phyloP scores from a whole-genome alignment of 2,113 vertebrate genomes.

The Colossoma macropomum region DNA sequence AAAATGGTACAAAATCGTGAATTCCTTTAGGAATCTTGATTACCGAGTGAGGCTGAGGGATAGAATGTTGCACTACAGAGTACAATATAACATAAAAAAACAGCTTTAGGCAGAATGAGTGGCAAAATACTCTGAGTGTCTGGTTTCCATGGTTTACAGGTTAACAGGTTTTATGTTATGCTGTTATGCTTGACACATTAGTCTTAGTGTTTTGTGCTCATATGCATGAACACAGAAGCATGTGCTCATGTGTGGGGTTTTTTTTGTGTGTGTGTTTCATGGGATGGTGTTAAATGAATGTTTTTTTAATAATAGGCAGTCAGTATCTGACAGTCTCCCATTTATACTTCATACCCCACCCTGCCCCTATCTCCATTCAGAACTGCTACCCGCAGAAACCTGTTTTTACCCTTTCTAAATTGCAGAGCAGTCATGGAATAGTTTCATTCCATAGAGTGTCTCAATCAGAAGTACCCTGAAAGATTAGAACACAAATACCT shows the following conservation, averaged over 20 bases:
- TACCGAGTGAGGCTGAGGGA: too few species aligned
- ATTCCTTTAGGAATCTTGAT: too few species aligned
- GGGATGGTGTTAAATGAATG: conserved; percentile 47
- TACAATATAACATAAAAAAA: too few species aligned
- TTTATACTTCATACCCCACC: conserved; percentile 55
- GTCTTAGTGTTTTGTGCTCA: conserved; percentile 20
- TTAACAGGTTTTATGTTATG: too few species aligned
- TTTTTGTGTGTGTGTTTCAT: neutral
- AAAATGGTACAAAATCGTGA: too few species aligned
- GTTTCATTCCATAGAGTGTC: neutral
- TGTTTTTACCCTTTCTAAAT: conserved; percentile 34
- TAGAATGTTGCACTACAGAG: too few species aligned
- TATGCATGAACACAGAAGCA: conserved; percentile 10
- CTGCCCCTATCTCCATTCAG: conserved; percentile 50
- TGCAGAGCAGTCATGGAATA: conserved; percentile 1
- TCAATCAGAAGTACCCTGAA: neutral
- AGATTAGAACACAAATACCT: neutral
- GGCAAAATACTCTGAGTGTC: too few species aligned
- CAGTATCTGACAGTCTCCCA: conserved; percentile 41
- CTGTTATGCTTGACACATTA: too few species aligned
- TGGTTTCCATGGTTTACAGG: too few species aligned
- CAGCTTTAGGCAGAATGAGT: too few species aligned
- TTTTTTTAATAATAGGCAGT: conserved; percentile 58
- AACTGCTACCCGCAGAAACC: conserved; percentile 30
- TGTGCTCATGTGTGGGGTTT: conserved; percentile 32